phyloP scores from a whole-genome alignment of 2,113 vertebrate species.

The Lophotis ruficrista region DNA sequence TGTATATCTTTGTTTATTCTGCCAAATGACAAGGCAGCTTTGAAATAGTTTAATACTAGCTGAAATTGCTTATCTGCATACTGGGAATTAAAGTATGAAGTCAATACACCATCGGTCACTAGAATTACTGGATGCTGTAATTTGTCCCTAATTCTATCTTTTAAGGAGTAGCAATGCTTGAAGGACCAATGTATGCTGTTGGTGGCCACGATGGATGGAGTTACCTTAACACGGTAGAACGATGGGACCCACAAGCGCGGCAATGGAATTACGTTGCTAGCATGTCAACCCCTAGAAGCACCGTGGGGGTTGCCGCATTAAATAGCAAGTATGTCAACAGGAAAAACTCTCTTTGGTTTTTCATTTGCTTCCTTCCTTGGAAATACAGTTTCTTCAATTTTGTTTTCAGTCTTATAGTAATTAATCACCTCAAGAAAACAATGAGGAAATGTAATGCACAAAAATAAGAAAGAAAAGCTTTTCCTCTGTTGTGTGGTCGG shows the following conservation, averaged over 20 bases:
- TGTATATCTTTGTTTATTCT: background rate
- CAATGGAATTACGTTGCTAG: constrained; percentile 99
- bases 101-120: background rate
- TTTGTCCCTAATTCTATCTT: background rate
- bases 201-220: constrained; percentile 98
- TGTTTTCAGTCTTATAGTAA: background rate
- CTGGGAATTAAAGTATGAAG: background rate
- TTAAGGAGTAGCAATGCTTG: constrained; percentile 93
- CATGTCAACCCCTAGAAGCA: constrained; percentile 96
- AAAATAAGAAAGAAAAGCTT: background rate
- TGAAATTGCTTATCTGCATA: background rate
- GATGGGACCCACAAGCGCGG: constrained; percentile 95
- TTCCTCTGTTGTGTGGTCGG: background rate
- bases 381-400: background rate
- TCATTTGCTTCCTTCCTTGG: background rate
- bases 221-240: constrained; percentile 96
- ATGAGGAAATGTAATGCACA: background rate
- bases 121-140: background rate
- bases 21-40: background rate
- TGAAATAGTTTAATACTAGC: background rate
- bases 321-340: constrained; percentile 89
- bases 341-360: background rate
- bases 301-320: constrained; percentile 91
- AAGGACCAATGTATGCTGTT: constrained; percentile 98
- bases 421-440: background rate